Conservation (phyloP, 2,113 vertebrate species). For the Dicerorhinus sumatrensis region DNA sequence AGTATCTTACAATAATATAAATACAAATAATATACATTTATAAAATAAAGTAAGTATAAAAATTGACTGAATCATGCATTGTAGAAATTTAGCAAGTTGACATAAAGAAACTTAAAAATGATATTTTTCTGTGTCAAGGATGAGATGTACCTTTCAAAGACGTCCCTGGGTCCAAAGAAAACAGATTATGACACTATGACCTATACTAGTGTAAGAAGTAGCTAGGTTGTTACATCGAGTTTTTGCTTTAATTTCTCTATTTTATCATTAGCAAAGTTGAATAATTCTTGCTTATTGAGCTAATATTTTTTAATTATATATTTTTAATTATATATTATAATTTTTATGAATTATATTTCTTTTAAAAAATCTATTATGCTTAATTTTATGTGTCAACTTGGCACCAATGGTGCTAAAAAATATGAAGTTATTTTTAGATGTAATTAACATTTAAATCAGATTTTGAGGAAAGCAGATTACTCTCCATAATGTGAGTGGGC, state of each 20-base stretch:
- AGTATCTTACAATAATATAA: neutral
- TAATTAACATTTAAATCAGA: neutral
- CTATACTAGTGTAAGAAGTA: neutral
- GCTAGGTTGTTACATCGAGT: neutral
- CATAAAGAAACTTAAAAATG: neutral
- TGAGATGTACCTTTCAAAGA: neutral
- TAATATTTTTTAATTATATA: neutral
- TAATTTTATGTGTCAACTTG: neutral
- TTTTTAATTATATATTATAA: neutral
- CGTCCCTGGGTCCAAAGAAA: neutral
- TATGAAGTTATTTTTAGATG: neutral
- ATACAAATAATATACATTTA: neutral
- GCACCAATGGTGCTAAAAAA: too few relatives aligned
- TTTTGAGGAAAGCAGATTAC: neutral
- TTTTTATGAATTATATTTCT: neutral
- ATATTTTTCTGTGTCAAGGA: neutral
- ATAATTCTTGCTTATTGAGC: neutral
- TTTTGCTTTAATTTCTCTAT: neutral
- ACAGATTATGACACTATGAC: neutral
- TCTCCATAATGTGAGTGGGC: neutral
- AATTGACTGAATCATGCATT: neutral
- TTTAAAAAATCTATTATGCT: neutral
- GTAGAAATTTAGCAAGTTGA: neutral
- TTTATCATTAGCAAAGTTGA: neutral
- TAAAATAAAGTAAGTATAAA: neutral